Base-by-base conservation (phyloP, 2,113 vertebrate species). In the Psittacula cyanocephala region DNA sequence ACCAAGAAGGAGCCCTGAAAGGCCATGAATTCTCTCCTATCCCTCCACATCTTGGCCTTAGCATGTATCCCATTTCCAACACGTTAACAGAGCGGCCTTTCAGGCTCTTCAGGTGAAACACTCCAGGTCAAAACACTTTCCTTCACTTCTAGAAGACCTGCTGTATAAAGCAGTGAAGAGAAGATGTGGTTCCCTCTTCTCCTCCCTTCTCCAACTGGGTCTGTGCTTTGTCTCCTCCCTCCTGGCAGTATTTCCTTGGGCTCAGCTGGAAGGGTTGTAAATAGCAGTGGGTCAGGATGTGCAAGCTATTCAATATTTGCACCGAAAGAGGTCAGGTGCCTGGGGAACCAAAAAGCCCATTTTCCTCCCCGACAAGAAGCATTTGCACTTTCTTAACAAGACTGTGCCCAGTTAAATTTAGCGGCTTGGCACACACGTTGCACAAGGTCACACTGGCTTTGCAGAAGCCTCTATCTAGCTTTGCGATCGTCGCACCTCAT, bases 311-410 rank as follows among this genome's bases (percentile, higher is more conserved):
- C 94, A 95, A 72, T 94, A 95, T 91, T 88, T 96, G 89, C 86
- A 95, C 84, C 1, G 0, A 96, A 97, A 92, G 92, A 96, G 93
- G 96, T 95, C 94, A 83, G 91, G 92, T 77, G 39, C 84, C 96
- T 89, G 71, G 96, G 96, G 96, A 96, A 77, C 86, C 77, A 92
- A 93, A 94, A 93, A 86, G 79, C 81, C 86, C 85, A 95, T 97
- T 95, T 95, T 96, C 81, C 50, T 94, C 78, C 81, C 2, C 41
- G 91, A 95, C 92, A 96, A 92, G 76, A 83, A 94, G 87, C 95
- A 96, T 96, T 97, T 95, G 95, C 96, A 95, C 91, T 95, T 95
- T 83, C 87, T 96, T 88, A 96, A 91, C 94, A 94, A 81, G 92
- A 65, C 80, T 84, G 65, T 6, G 17, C 70, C 72, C 92, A 69